phyloP scores from a whole-genome alignment of 2,888 invertebrate genomes.

The Oxystoma pomonae region DNA sequence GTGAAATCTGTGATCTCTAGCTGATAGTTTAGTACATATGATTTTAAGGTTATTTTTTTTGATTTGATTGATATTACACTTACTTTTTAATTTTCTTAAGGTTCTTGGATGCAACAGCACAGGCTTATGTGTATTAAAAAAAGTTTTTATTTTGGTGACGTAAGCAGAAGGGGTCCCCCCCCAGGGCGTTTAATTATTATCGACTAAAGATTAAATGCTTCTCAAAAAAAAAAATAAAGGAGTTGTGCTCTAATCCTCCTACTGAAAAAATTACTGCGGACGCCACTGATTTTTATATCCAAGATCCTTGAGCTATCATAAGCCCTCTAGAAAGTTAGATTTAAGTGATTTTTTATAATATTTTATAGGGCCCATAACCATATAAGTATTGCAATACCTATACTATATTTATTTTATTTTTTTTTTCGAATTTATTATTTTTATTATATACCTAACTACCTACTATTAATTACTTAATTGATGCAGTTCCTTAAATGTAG shows the following conservation, averaged over 20 bases:
- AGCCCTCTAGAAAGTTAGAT: not conserved
- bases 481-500: not conserved
- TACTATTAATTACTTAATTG: not conserved
- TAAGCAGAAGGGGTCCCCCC: no score
- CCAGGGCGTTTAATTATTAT: no score
- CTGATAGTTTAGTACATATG: constrained; percentile 15
- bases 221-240: no score
- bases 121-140: no score
- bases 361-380: not conserved
- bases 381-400: not conserved
- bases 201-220: no score
- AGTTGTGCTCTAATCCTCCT: no score
- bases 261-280: no score
- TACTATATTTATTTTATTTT: not conserved
- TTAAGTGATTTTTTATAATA: not conserved
- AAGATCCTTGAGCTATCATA: constrained; percentile 20
- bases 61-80: not conserved
- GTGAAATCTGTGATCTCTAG: constrained; percentile 37
- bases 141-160: no score
- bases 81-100: not conserved
- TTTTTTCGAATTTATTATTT: not conserved
- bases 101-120: no score
- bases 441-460: not conserved
- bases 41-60: not conserved
- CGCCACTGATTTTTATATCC: constrained; percentile 17